These are phyloP conservation scores for Oreohelix idahoensis DNA, from an alignment of 1,140 invertebrate genomes.

Conservation along the genomic window DNA sequence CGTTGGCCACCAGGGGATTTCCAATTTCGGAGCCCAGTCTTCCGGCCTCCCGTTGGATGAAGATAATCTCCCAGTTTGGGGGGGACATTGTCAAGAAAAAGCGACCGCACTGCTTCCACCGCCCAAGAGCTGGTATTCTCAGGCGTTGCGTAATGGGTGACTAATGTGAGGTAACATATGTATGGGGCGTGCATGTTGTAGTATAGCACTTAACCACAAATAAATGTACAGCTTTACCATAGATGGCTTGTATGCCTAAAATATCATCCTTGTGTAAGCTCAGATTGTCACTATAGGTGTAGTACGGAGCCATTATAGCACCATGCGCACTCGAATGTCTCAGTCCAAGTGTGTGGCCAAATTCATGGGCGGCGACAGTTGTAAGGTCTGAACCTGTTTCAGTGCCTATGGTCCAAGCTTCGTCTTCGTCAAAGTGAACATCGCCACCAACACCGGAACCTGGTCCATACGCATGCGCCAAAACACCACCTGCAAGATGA, in stretches of 20 bases:
- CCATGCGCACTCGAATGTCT: slow-evolving; percentile 50
- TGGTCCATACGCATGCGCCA: slow-evolving; percentile 71
- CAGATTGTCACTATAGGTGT: not conserved
- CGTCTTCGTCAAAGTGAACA: slow-evolving; percentile 79
- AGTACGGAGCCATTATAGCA: slow-evolving; percentile 23
- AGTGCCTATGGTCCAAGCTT: slow-evolving; percentile 77
- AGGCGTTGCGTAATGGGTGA: too few species aligned
- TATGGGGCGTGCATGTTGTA: too few species aligned
- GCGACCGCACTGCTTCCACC: too few species aligned
- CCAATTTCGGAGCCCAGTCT: too few species aligned
- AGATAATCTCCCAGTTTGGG: too few species aligned
- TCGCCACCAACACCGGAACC: slow-evolving; percentile 78
- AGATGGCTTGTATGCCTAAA: not conserved
- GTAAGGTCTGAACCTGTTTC: slow-evolving; percentile 64
- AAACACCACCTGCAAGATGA: slow-evolving; percentile 42
- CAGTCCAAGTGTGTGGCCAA: slow-evolving; percentile 72
- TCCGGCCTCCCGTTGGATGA: too few species aligned
- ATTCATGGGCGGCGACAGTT: slow-evolving; percentile 71
- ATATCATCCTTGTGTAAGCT: slow-evolving; percentile 11
- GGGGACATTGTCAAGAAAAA: too few species aligned
- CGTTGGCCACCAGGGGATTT: too few species aligned
- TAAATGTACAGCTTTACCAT: too few species aligned
- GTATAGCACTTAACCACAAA: too few species aligned
- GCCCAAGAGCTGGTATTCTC: too few species aligned
- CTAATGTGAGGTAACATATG: too few species aligned